Percentiles rank a stretch among this genome's conserved stretches.
These are phyloP conservation scores for Lagodon rhomboides DNA, from an alignment of 2,797 vertebrate genomes.

Conservation along the genomic window DNA sequence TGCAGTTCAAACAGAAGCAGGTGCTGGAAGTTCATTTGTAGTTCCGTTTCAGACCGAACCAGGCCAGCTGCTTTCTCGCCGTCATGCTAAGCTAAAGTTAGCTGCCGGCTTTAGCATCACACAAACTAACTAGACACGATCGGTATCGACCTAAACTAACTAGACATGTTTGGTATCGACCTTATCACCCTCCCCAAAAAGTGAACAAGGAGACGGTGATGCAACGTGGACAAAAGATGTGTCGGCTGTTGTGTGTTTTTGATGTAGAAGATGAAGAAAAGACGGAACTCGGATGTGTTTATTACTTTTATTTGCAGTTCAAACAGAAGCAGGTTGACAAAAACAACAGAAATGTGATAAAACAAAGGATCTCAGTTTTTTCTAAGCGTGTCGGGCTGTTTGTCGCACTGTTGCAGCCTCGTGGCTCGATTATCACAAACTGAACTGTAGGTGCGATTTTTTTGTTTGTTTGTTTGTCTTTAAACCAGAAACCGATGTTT, in stretches of 20 bases:
- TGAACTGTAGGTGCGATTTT: not conserved
- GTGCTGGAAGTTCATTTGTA: too few relatives aligned
- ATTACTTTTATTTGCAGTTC: slow-evolving; percentile 53
- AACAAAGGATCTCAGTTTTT: not conserved
- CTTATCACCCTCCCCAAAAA: too few relatives aligned
- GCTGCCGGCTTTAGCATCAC: not conserved
- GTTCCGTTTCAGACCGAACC: too few relatives aligned
- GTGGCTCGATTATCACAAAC: not conserved
- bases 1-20: slow-evolving; percentile 46
- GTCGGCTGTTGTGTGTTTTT: too few relatives aligned
- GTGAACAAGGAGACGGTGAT: too few relatives aligned
- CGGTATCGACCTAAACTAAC: too few relatives aligned
- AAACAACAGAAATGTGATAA: slow-evolving; percentile 13
- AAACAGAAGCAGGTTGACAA: slow-evolving; percentile 45
- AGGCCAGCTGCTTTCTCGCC: not conserved
- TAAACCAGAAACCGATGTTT: not conserved
- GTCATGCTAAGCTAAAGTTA: not conserved
- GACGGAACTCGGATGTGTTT: not conserved
- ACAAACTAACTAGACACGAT: not conserved
- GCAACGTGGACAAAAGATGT: too few relatives aligned
- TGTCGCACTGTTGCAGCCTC: not conserved
- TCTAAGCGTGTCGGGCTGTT: not conserved
- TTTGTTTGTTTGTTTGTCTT: not conserved
- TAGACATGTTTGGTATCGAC: too few relatives aligned
- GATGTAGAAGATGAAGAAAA: not conserved